A percentile compares a stretch with the other conserved stretches of the same genome.
These are phyloP conservation scores for Protonemura montana DNA, from an alignment of 2,888 invertebrate genomes.

Conservation along the genomic window DNA sequence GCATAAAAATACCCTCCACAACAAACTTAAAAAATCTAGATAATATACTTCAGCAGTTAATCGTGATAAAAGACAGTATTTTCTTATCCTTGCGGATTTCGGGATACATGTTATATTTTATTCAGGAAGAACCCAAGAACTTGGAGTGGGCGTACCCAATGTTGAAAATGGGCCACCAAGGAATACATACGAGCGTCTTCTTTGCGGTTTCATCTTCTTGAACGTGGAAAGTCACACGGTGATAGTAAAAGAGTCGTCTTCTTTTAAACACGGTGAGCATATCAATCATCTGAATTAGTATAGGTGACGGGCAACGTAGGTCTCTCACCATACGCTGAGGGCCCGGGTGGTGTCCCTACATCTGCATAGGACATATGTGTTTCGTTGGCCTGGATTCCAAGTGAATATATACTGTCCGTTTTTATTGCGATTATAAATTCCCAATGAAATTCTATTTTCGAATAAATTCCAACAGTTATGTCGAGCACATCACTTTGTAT, in stretches of 20 bases:
- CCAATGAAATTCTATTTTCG: no score
- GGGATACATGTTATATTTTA: slow-evolving; percentile 36
- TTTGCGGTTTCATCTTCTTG: slow-evolving; percentile 32
- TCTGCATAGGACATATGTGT: neutral
- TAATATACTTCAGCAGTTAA: slow-evolving; percentile 31
- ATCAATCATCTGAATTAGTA: slow-evolving; percentile 27
- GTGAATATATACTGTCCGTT: neutral
- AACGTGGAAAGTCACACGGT: slow-evolving; percentile 36
- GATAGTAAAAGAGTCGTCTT: slow-evolving; percentile 36
- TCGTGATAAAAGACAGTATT: slow-evolving; percentile 37
- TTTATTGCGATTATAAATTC: neutral
- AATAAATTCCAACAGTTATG: no score
- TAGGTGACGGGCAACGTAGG: neutral
- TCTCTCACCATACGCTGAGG: neutral
- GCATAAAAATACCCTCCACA: neutral
- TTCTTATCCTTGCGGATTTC: slow-evolving; percentile 22
- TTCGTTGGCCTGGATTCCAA: neutral
- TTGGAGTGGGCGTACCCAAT: slow-evolving; percentile 13
- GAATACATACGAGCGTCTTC: slow-evolving; percentile 29
- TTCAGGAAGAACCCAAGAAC: slow-evolving; percentile 25
- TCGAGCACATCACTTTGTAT: no score
- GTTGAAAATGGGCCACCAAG: slow-evolving; percentile 33
- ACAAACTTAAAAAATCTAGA: slow-evolving; percentile 19
- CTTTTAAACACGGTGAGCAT: slow-evolving; percentile 13
- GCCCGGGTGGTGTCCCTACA: neutral